Percentiles rank a stretch among this genome's conserved stretches.
phyloP scores from a whole-genome alignment of 2,113 vertebrate species.

The Percopsis transmontana region DNA sequence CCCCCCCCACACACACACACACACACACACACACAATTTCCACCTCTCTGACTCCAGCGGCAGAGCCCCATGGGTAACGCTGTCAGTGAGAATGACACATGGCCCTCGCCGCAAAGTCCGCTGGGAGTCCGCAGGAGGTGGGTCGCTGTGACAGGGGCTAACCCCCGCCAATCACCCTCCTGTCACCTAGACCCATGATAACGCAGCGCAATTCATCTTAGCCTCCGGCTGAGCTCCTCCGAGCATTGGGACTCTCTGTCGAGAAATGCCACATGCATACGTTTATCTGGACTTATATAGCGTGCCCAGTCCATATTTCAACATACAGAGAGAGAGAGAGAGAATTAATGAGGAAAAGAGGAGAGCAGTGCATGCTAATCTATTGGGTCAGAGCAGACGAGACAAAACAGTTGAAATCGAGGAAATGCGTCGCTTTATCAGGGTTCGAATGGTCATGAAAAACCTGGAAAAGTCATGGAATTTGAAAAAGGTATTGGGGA shows the following conservation, averaged over 20 bases:
- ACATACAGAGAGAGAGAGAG: neutral
- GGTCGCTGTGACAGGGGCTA: neutral
- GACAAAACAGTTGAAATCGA: neutral
- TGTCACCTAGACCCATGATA: neutral
- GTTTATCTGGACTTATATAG: too few relatives aligned
- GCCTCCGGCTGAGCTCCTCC: neutral
- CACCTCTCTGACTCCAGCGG: neutral
- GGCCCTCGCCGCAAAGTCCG: slow-evolving; percentile 24
- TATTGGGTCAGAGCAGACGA: neutral
- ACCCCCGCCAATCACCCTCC: neutral
- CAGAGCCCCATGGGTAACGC: slow-evolving; percentile 10
- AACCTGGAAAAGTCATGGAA: too few relatives aligned
- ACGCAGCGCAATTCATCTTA: neutral
- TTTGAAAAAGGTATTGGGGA: too few relatives aligned
- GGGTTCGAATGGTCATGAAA: too few relatives aligned
- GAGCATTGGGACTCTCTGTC: neutral
- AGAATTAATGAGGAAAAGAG: neutral
- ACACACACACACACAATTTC: neutral
- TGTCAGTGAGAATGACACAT: slow-evolving; percentile 30
- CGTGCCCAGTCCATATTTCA: too few relatives aligned
- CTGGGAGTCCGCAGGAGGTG: slow-evolving; percentile 25
- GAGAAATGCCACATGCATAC: neutral
- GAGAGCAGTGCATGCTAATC: neutral
- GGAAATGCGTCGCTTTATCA: neutral
- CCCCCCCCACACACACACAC: neutral